Evolutionary conservation across 2,888 invertebrate genomes (phyloP).

Genomic region (Diachrysia chrysitis): DNA sequence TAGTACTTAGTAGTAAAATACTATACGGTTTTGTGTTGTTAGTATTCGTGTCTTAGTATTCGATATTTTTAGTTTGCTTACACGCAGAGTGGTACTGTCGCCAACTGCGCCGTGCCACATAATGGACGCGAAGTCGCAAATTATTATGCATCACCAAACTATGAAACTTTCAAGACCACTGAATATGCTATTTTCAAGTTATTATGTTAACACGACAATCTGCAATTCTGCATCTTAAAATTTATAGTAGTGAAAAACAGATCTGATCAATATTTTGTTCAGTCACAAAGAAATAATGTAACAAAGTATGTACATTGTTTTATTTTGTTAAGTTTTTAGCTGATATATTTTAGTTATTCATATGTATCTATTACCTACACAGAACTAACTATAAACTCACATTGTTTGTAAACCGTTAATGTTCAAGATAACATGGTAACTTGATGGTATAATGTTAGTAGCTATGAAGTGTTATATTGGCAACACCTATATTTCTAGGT

Average conservation of each 20-base stretch:
- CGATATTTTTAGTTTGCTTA: slow-evolving; percentile 8
- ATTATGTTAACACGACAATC: background rate
- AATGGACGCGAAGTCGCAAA: slow-evolving; percentile 57
- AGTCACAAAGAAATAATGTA: slow-evolving; percentile 26
- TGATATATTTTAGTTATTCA: slow-evolving; percentile 8
- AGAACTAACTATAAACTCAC: background rate
- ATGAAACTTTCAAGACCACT: background rate
- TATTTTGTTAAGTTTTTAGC: background rate
- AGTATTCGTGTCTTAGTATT: background rate
- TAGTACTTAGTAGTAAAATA: slow-evolving; percentile 17
- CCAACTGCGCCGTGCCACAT: slow-evolving; percentile 32
- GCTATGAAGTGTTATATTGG: too few species aligned
- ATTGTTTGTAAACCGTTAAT: background rate
- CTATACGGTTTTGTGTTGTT: slow-evolving; percentile 7
- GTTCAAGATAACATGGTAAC: background rate
- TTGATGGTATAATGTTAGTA: background rate
- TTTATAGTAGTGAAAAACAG: background rate
- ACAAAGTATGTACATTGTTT: slow-evolving; percentile 4
- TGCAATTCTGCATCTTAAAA: background rate
- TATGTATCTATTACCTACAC: background rate
- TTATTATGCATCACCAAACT: slow-evolving; percentile 37
- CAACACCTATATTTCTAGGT: background rate
- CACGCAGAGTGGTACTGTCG: slow-evolving; percentile 9
- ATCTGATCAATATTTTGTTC: slow-evolving; percentile 20
- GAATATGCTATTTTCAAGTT: background rate